Conservation (phyloP, 2,888 invertebrate genomes). For the Tinea semifulvella region DNA sequence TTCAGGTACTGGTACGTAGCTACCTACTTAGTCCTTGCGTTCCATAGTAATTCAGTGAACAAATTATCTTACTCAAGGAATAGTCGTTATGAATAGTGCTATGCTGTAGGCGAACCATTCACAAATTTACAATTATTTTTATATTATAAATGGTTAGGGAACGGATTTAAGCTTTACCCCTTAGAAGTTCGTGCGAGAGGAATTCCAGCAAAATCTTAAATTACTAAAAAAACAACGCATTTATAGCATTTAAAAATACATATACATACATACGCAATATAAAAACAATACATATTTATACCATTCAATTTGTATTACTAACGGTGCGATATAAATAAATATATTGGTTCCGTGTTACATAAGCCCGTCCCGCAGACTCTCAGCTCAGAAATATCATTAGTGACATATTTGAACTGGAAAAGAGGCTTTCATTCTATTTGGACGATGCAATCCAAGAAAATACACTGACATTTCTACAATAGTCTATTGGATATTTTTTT, state of each 20-base stretch:
- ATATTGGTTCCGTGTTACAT: conserved; percentile 5
- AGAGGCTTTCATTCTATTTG: conserved; percentile 10
- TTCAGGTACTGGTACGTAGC: too few species aligned
- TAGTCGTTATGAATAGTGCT: conserved; percentile 3
- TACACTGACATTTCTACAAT: not conserved
- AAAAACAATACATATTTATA: too few species aligned
- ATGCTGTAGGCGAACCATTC: not conserved
- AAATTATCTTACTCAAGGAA: conserved; percentile 10
- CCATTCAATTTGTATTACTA: too few species aligned
- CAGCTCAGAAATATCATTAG: conserved; percentile 12
- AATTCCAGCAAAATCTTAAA: too few species aligned
- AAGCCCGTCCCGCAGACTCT: not conserved
- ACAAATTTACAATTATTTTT: too few species aligned
- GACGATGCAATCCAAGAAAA: conserved; percentile 10
- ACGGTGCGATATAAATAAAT: too few species aligned
- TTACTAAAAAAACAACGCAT: too few species aligned
- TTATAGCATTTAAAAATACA: too few species aligned
- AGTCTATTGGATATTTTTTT: not conserved
- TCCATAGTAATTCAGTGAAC: not conserved
- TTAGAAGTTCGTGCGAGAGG: too few species aligned
- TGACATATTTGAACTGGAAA: conserved; percentile 12
- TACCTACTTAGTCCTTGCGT: not conserved
- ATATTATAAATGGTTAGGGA: too few species aligned
- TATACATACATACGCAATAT: too few species aligned
- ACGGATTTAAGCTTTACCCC: too few species aligned